These are phyloP conservation scores for Vollenhovia emeryi DNA, from an alignment of 1,140 invertebrate genomes.

Conservation along the genomic window DNA sequence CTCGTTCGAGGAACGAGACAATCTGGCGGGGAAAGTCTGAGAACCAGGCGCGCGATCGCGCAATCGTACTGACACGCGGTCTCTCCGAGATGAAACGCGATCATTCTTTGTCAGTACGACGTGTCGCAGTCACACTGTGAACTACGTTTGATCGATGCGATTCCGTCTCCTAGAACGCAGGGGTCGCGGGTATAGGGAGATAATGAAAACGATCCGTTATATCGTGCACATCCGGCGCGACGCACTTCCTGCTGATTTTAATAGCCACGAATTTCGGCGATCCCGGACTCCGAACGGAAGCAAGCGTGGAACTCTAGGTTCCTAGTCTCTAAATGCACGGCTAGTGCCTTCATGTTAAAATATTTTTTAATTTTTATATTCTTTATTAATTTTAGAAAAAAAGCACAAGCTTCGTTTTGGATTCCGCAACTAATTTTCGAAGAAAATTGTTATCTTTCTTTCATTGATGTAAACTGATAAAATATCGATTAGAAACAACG, in stretches of 20 bases:
- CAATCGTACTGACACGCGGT: conserved; percentile 66
- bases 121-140: conserved; percentile 73
- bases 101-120: conserved; percentile 78
- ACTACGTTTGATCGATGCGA: conserved; percentile 75
- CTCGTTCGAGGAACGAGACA: conserved; percentile 19
- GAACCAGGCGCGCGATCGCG: conserved; percentile 16
- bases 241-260: conserved; percentile 39
- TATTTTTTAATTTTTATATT: background rate
- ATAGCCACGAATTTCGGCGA: conserved; percentile 11
- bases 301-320: background rate
- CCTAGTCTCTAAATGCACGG: background rate
- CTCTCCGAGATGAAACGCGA: conserved; percentile 60
- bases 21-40: conserved; percentile 49
- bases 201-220: conserved; percentile 78
- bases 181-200: conserved; percentile 30
- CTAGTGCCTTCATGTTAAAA: background rate
- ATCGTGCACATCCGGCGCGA: conserved; percentile 38
- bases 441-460: background rate
- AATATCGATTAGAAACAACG: background rate
- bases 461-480: background rate
- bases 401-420: background rate
- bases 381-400: background rate
- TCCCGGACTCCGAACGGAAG: background rate
- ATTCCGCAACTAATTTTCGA: background rate
- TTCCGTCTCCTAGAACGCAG: conserved; percentile 31